These are phyloP conservation scores for Eciton burchellii DNA, from an alignment of 1,140 invertebrate species.

Conservation along the genomic window DNA sequence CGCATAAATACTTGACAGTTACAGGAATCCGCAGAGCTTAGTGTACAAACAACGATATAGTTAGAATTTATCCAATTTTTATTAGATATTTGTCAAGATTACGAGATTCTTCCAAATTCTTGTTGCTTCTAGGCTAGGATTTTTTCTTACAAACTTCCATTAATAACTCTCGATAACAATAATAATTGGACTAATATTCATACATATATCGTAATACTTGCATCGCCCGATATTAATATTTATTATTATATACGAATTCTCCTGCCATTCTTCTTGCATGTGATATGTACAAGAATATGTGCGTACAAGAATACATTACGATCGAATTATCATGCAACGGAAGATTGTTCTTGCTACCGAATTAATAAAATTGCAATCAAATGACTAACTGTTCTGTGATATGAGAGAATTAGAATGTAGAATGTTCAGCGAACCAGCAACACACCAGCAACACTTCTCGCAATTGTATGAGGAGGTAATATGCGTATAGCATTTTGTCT, in stretches of 20 bases:
- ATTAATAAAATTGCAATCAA: conserved; percentile 43
- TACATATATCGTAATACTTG: neutral
- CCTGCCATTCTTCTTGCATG: conserved; percentile 50
- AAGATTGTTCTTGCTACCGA: conserved; percentile 33
- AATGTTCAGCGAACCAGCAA: conserved; percentile 3
- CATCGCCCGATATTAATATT: conserved; percentile 45
- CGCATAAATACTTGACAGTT: neutral
- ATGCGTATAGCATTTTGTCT: conserved; percentile 4
- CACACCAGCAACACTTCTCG: neutral
- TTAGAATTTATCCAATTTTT: conserved; percentile 21
- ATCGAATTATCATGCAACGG: conserved; percentile 28
- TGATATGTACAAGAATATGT: conserved; percentile 25
- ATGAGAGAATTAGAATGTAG: conserved; percentile 41
- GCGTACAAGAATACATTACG: conserved; percentile 7
- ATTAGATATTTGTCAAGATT: neutral
- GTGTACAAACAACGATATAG: conserved; percentile 44
- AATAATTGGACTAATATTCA: neutral
- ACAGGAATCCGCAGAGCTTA: conserved; percentile 23
- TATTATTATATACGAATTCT: conserved; percentile 42
- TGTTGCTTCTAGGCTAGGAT: conserved; percentile 22
- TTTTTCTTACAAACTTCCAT: conserved; percentile 10
- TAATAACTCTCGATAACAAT: neutral
- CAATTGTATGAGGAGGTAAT: neutral
- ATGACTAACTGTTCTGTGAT: conserved; percentile 48
- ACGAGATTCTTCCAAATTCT: conserved; percentile 11